These are phyloP conservation scores for Empidonax traillii DNA, from an alignment of 2,113 vertebrate species.

Conservation along the genomic window DNA sequence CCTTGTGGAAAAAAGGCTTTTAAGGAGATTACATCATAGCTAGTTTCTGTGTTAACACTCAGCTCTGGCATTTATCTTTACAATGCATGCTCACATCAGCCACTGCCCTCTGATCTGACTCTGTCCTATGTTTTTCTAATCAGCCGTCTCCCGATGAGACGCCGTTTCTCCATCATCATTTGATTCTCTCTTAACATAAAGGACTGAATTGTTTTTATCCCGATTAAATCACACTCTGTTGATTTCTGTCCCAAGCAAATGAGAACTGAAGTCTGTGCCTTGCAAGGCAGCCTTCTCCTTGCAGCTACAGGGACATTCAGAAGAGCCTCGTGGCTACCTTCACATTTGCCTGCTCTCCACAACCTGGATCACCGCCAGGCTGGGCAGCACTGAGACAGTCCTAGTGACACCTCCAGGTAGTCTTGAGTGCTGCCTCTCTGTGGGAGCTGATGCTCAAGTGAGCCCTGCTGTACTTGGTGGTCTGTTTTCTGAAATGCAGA, in stretches of 20 bases:
- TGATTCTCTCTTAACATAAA: slow-evolving; percentile 5
- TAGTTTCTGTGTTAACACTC: neutral
- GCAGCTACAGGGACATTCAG: neutral
- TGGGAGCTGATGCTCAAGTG: accelerated
- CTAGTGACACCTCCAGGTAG: neutral
- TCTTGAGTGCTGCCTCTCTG: accelerated
- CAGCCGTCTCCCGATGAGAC: neutral
- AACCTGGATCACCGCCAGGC: neutral
- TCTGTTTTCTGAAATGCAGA: neutral
- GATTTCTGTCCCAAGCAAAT: neutral
- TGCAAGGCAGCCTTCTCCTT: neutral
- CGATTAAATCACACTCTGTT: neutral
- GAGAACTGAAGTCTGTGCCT: neutral
- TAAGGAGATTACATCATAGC: slow-evolving; percentile 59
- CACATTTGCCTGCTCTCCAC: neutral
- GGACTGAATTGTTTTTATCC: neutral
- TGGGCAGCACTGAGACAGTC: neutral
- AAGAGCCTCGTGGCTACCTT: neutral
- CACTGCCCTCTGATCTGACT: slow-evolving; percentile 23
- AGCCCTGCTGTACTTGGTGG: neutral
- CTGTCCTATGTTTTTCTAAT: neutral
- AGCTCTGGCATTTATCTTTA: slow-evolving; percentile 36
- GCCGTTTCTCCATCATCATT: neutral
- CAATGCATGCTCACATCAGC: slow-evolving; percentile 18
- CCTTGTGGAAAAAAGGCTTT: slow-evolving; percentile 46